These are phyloP conservation scores for Coelogynopora nodosa DNA, from an alignment of 2,888 invertebrate genomes.

Conservation along the genomic window DNA sequence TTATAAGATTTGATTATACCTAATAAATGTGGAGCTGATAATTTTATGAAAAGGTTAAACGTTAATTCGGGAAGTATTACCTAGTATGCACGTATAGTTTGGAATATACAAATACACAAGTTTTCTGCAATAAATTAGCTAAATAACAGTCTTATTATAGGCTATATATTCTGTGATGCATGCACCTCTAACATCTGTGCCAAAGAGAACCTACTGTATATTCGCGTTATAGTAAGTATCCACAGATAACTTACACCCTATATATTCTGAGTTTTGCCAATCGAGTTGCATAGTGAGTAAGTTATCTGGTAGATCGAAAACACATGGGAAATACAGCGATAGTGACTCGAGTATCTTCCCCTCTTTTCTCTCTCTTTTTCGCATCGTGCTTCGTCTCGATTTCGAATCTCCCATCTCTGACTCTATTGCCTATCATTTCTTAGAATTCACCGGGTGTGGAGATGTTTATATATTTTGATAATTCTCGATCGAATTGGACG, in stretches of 20 bases:
- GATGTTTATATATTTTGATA: conserved; percentile 23
- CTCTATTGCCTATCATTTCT: background rate
- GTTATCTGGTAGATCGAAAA: background rate
- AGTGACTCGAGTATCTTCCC: background rate
- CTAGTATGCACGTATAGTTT: too few relatives aligned
- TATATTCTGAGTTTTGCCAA: background rate
- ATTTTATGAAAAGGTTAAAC: background rate
- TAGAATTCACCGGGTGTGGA: background rate
- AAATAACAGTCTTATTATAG: too few relatives aligned
- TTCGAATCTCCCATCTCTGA: background rate
- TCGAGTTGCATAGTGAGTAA: background rate
- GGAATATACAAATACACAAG: too few relatives aligned
- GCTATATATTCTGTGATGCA: background rate
- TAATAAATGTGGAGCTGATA: too few relatives aligned
- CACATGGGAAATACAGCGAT: background rate
- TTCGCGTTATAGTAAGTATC: background rate
- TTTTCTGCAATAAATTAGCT: background rate
- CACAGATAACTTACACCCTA: background rate
- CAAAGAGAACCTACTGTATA: background rate
- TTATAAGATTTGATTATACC: too few relatives aligned
- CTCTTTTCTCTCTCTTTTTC: background rate
- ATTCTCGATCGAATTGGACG: conserved; percentile 3
- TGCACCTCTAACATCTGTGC: background rate
- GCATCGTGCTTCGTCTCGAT: too few relatives aligned
- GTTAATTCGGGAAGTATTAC: background rate